Evolutionary conservation across 1,140 invertebrate species (phyloP), one percentile per base, ranked within the genome.

Genomic region (Charaxes varanes): DNA sequence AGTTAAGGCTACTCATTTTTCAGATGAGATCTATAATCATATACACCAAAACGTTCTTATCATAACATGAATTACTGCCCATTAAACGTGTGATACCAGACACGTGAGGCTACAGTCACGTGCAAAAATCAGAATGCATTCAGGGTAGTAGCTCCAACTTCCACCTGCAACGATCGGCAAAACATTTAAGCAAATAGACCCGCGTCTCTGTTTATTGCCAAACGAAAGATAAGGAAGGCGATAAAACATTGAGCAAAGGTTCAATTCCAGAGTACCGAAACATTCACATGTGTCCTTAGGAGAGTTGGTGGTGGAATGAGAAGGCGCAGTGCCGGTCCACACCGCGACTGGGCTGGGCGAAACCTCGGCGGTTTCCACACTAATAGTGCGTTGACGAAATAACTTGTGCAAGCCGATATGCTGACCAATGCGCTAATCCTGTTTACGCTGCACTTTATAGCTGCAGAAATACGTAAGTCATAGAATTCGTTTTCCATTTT

Each of bases 391-490:
- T 52, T 63, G 60, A 44, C 50, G 52, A 62, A 56, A 62, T 51
- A 12, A 26, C 34, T 67, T 64, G 60, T 73, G 64, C 54, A 71
- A 71, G 30, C 11, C 28, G 28, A 31, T n/a, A 78, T 74, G 73
- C 60, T 71, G 54, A 32, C 54, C 17, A 55, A 55, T 7, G 49
- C 51, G 5, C 41, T 62, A 41, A 41, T 76, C n/a, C 54, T 77
- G 35, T 42, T 68, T 21, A 54, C 56, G 43, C 53, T 79, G 56
- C 65, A 67, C 23, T 64, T 62, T 24, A 62, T 50, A 26, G 49
- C 65, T 12, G 70, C 74, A 31, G 72, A 79, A 51, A 65, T 79
- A 45, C 74, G 74, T 79, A 62, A 70, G 74, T 60, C 44, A 13
- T 11, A 15, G n/a, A n/a, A n/a, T n/a, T n/a, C n/a, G n/a, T n/a